phyloP scores from a whole-genome alignment of 2,113 vertebrate genomes.

The Theropithecus gelada region DNA sequence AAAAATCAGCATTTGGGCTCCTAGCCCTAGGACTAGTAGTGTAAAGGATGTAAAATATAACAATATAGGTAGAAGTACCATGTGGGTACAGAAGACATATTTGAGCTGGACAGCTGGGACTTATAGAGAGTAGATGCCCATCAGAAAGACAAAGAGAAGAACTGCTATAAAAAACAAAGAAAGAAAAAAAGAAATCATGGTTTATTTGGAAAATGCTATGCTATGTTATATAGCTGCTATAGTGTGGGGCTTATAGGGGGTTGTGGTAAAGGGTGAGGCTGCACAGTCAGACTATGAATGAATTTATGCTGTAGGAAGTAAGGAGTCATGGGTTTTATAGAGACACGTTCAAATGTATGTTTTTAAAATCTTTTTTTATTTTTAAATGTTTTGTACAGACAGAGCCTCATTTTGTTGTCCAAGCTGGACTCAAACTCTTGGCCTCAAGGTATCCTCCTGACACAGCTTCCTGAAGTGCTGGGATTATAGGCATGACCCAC shows the following conservation, averaged over 20 bases:
- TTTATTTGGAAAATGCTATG: not conserved
- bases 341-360: not conserved
- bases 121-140: not conserved
- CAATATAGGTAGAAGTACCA: not conserved
- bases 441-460: too few relatives aligned
- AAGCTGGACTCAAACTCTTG: too few relatives aligned
- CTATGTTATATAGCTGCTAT: not conserved
- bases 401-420: too few relatives aligned
- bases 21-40: not conserved
- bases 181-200: not conserved
- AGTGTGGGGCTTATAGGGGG: not conserved
- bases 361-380: too few relatives aligned
- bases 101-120: not conserved
- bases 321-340: not conserved
- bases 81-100: not conserved
- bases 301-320: not conserved
- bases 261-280: not conserved
- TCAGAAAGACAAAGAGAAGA: not conserved
- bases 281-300: not conserved
- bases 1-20: not conserved
- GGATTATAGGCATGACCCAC: too few relatives aligned
- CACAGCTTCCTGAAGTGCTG: too few relatives aligned
- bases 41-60: too few relatives aligned
- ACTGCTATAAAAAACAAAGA: not conserved
- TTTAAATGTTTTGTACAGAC: too few relatives aligned